Percentiles rank a stretch among this genome's conserved stretches.
Conservation (phyloP, 2,113 vertebrate genomes). For the Meles meles region DNA sequence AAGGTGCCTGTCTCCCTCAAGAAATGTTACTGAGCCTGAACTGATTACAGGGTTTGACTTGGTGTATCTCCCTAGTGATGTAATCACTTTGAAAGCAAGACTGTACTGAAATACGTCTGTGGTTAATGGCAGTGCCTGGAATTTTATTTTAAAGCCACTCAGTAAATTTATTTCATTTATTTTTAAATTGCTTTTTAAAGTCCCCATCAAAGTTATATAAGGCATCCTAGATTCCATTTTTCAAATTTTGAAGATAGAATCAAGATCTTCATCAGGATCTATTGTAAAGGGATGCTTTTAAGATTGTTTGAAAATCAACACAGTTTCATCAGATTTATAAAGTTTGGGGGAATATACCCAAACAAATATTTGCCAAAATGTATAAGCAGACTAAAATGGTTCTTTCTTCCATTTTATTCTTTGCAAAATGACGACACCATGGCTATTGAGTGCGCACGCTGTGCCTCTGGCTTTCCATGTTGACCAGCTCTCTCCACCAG, state of each 20-base stretch:
- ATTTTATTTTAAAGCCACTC: neutral
- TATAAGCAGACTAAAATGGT: neutral
- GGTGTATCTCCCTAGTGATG: neutral
- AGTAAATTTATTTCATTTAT: neutral
- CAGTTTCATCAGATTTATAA: neutral
- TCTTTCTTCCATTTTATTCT: neutral
- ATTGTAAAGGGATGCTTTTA: neutral
- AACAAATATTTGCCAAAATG: neutral
- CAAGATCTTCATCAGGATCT: neutral
- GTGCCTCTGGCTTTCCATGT: rapidly evolving
- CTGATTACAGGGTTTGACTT: neutral
- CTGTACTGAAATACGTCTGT: neutral
- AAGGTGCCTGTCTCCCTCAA: neutral
- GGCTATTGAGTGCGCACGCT: too few relatives aligned
- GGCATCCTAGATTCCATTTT: neutral
- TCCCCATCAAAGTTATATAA: neutral
- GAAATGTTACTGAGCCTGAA: neutral
- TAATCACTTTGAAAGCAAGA: constrained; percentile 1
- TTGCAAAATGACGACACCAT: neutral
- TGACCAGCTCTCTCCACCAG: neutral
- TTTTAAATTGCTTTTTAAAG: constrained; percentile 29
- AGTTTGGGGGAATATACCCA: neutral
- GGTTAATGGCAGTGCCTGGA: neutral
- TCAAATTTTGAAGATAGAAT: neutral
- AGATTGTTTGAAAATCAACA: neutral